Conservation (phyloP, 2,888 invertebrate species). For the Troides aeacus region DNA sequence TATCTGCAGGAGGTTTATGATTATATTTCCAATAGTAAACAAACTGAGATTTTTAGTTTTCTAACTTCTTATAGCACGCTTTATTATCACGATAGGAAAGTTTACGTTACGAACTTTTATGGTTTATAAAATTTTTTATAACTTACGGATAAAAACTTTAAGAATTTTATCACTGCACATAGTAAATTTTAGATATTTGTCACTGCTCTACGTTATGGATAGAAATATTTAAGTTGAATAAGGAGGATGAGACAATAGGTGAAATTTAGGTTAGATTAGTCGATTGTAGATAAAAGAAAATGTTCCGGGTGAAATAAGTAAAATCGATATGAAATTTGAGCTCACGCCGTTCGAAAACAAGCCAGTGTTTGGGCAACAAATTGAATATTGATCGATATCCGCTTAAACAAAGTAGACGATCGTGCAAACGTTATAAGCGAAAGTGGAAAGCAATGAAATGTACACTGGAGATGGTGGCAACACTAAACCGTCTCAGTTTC, state of each 20-base stretch:
- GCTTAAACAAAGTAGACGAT: conserved; percentile 2
- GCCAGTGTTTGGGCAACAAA: conserved; percentile 1
- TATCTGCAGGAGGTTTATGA: not conserved
- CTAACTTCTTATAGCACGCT: not conserved
- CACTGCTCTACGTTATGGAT: no score
- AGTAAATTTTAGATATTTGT: not conserved
- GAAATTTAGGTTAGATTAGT: no score
- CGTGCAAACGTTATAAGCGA: not conserved
- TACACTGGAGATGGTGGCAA: not conserved
- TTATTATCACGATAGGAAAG: not conserved
- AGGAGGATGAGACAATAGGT: no score
- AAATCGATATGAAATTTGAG: conserved; percentile 1
- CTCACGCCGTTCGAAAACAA: conserved; percentile 1
- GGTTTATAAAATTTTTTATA: not conserved
- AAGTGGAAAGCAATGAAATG: not conserved
- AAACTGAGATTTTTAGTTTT: not conserved
- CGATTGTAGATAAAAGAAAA: no score
- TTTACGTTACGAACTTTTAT: not conserved
- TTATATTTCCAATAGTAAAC: not conserved
- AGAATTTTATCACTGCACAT: not conserved
- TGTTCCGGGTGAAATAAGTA: not conserved
- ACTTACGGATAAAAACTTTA: not conserved
- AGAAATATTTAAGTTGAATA: no score
- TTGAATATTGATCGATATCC: conserved; percentile 1
- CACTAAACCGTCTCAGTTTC: no score